Base-by-base conservation (phyloP, 2,888 invertebrate genomes). In the Cephalotes varians region DNA sequence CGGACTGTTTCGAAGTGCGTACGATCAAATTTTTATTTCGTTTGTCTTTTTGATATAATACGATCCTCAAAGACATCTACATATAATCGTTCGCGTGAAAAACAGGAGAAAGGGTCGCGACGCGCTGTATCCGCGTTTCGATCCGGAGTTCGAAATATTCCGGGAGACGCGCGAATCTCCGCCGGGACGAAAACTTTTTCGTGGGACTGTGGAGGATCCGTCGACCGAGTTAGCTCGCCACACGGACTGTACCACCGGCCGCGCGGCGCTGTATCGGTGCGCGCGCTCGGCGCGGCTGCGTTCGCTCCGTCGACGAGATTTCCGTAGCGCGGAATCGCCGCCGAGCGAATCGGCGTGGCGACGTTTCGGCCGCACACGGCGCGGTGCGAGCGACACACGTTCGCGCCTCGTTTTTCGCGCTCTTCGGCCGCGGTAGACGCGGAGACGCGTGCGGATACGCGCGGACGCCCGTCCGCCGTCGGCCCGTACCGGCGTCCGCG, bases 251-350 rank as follows among this genome's bases (percentile, higher is more conserved):
- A 88, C 76, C 1, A 3, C 25, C 18, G 9, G 44, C 28, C 79
- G 76, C 72, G 44, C 47, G 71, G 5, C 25, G 58, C 82, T 87
- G 87, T 88, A 88, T 82, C 81, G 56, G 54, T 71, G 74, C 73
- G 58, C 58, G n/a, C 47, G 37, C 25, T 21, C 83, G 56, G 51
- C 44, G 72, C 25, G 58, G 54, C 49, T 2, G n/a, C n/a, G 21
- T 28, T 56, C 79, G n/a, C 47, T 44, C 47, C 28, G 60, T 56
- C n/a, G 64, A 40, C 51, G 60, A 49, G 49, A 37, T 67, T 34
- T 18, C 40, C 64, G 64, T 28, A 31, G 54, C n/a, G 49, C 9
- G 49, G n/a, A 49, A 49, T n/a, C 49, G n/a, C 18, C 44, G 15
- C 37, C 47, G 40, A 49, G 40, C 44, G n/a, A 51, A 15, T 44